Conservation (phyloP, 2,888 invertebrate genomes). For the Callinectes sapidus region DNA sequence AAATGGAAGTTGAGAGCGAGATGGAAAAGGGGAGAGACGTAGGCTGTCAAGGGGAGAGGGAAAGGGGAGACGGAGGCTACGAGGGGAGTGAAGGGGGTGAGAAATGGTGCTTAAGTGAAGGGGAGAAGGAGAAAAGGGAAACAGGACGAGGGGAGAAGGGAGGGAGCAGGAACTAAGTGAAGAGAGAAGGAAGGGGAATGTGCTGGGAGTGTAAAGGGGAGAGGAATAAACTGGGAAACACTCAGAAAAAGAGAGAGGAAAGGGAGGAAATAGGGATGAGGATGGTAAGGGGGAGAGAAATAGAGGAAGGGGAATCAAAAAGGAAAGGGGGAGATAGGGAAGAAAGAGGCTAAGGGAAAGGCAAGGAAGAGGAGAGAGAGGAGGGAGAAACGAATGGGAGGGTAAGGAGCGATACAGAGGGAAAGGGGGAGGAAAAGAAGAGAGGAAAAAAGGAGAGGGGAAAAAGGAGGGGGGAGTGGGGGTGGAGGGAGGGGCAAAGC, state of each 20-base stretch:
- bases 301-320: background rate
- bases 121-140: conserved; percentile 31
- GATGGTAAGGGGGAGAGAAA: background rate
- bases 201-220: background rate
- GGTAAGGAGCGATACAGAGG: background rate
- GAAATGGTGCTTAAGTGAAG: background rate
- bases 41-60: conserved; percentile 23
- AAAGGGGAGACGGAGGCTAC: conserved; percentile 15
- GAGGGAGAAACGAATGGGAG: background rate
- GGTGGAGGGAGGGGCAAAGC: background rate
- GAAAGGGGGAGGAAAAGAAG: background rate
- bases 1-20: background rate
- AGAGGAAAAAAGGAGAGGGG: no score
- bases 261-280: conserved; percentile 14
- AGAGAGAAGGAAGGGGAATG: conserved; percentile 5
- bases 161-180: conserved; percentile 1
- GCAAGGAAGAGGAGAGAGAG: background rate
- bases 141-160: conserved; percentile 19
- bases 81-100: conserved; percentile 11
- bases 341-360: background rate
- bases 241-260: background rate
- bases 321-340: no score
- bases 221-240: background rate
- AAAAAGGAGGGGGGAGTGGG: background rate
- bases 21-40: conserved; percentile 7